Evolutionary conservation across 2,888 invertebrate species (phyloP), one percentile per base, ranked within the genome.

Genomic region (Diarsia dahlii): DNA sequence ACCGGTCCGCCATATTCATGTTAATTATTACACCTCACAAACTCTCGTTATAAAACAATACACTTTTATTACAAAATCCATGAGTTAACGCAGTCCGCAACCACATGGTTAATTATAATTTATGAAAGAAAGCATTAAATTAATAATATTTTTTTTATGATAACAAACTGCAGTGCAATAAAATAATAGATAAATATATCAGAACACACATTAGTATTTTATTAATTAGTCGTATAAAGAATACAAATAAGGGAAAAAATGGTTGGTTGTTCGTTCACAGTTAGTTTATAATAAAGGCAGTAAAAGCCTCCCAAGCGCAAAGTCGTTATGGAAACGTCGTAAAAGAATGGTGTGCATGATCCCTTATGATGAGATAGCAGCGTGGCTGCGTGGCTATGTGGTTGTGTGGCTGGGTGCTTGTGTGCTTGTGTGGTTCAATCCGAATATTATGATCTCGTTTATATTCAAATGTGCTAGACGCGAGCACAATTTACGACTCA

Each of bases 241-340:
- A 83, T 84, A 74, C 66, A 84, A 80, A 86, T 86, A 70, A 64
- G 66, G 28, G 46, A 66, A 87, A 67, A 76, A 80, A 79, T 82
- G 74, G 81, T 87, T 81, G 66, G 76, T 69, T 78, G 73, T 85
- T 84, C 86, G 79, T 82, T 86, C 79, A 84, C 84, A 89, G 89
- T 85, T 88, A 88, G 65, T 85, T 88, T 88, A 88, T 88, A 89
- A 88, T 86, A 84, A 87, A 85, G 74, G 89, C 87, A 88, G 89
- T 93, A 91, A 94, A 93, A 92, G 79, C 88, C 88, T 82, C 82
- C 87, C 87, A 91, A 91, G 91, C 94, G 93, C 90, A 90, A 91
- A 94, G 90, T 89, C 87, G 88, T 90, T 90, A 91, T 86, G 90
- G 86, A 89, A 90, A 90, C 87, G 89, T 90, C 87, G 85, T 90